Conservation (phyloP, 2,797 vertebrate genomes). For the Cottoperca gobio region DNA sequence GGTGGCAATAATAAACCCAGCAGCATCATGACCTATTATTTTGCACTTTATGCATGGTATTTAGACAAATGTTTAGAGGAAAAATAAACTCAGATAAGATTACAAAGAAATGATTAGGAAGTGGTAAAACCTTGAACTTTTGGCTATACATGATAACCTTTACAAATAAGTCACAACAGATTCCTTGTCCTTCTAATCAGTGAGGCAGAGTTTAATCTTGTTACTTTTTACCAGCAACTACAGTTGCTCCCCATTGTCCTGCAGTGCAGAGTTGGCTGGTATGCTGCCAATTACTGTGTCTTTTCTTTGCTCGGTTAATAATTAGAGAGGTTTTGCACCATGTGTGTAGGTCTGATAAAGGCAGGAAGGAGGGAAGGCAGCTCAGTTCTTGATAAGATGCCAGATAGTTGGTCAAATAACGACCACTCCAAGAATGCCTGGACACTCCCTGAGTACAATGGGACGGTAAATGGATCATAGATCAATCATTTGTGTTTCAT, state of each 20-base stretch:
- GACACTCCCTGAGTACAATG: conserved; percentile 39
- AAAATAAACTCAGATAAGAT: conserved; percentile 28
- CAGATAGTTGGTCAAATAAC: conserved; percentile 55
- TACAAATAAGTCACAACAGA: conserved; percentile 57
- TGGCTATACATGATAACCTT: conserved; percentile 69
- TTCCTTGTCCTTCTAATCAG: conserved; percentile 60
- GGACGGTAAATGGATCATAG: conserved; percentile 28
- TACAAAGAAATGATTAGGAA: conserved; percentile 32
- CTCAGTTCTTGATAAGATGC: conserved; percentile 66
- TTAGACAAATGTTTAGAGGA: conserved; percentile 33
- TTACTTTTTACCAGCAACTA: conserved; percentile 67
- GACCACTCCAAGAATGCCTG: conserved; percentile 44
- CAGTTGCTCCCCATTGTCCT: conserved; percentile 74
- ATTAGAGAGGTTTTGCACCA: conserved; percentile 61
- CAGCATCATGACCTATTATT: conserved; percentile 11
- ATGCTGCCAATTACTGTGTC: conserved; percentile 65
- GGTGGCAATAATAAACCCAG: not conserved
- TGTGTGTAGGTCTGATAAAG: conserved; percentile 81
- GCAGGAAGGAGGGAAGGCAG: conserved; percentile 75
- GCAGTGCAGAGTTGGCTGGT: conserved; percentile 42
- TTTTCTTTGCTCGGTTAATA: conserved; percentile 70
- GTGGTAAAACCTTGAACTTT: conserved; percentile 47
- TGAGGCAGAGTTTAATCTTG: conserved; percentile 73
- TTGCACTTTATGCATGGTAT: not conserved
- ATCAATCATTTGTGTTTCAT: conserved; percentile 36